Conservation (phyloP, 2,113 vertebrate genomes). For the Pachyramphus minor region DNA sequence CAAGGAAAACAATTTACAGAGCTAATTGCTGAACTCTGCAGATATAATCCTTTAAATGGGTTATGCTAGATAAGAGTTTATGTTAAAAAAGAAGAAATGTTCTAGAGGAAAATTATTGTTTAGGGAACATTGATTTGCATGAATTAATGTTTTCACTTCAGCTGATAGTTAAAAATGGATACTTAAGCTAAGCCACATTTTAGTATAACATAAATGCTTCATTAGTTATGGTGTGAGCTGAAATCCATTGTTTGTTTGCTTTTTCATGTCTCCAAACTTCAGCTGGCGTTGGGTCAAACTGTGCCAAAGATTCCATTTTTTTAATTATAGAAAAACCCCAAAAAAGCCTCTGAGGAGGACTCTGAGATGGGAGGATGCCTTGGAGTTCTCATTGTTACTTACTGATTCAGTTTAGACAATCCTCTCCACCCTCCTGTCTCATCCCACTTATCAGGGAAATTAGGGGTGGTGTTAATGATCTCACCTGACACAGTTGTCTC, state of each 20-base stretch:
- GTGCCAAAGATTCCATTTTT: neutral
- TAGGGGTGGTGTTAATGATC: neutral
- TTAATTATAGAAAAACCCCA: neutral
- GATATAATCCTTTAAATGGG: constrained; percentile 5
- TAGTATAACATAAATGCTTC: neutral
- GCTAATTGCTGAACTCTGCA: constrained; percentile 44
- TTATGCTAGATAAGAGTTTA: constrained; percentile 24
- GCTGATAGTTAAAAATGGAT: constrained; percentile 10
- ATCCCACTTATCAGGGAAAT: neutral
- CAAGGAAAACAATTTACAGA: constrained; percentile 37
- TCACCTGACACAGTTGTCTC: neutral
- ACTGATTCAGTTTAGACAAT: neutral
- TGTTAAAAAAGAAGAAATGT: constrained; percentile 1
- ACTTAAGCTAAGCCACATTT: neutral
- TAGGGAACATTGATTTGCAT: constrained; percentile 41
- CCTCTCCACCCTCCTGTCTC: neutral
- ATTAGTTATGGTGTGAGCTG: neutral
- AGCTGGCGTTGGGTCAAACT: neutral
- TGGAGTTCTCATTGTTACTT: neutral
- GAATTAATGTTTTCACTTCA: constrained; percentile 51
- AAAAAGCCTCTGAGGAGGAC: no score
- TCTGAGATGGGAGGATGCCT: neutral
- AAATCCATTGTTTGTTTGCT: neutral
- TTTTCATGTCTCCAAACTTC: neutral
- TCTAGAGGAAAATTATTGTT: constrained; percentile 38